A percentile compares a stretch with the other conserved stretches of the same genome.
phyloP scores from a whole-genome alignment of 92 coral and sea anemone species.

The Pocillopora meandrina region DNA sequence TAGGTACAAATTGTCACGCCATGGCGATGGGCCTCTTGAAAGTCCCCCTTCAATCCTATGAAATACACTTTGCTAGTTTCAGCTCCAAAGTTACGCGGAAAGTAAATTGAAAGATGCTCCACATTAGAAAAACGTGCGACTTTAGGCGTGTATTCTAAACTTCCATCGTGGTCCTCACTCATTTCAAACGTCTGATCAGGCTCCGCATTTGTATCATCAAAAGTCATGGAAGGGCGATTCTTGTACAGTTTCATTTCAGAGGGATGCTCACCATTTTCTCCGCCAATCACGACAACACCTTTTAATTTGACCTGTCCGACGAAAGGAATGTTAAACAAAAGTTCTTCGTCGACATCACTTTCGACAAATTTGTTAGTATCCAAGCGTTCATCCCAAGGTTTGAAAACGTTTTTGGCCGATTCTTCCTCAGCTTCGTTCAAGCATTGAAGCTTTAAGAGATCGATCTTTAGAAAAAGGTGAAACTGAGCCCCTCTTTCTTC shows the following conservation, averaged over 20 bases:
- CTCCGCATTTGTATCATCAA: constrained; percentile 86
- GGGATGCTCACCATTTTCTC: constrained; percentile 88
- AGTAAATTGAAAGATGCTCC: constrained; percentile 85
- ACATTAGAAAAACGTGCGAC: constrained; percentile 94
- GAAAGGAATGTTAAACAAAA: constrained; percentile 91
- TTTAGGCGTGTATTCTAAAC: constrained; percentile 88
- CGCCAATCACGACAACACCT: constrained; percentile 90
- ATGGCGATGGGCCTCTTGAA: constrained; percentile 87
- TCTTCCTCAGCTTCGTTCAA: constrained; percentile 97
- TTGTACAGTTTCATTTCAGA: constrained; percentile 91
- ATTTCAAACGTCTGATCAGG: constrained; percentile 92
- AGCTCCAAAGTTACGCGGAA: constrained; percentile 94
- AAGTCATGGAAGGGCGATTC: constrained; percentile 94
- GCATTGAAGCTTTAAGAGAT: constrained; percentile 84
- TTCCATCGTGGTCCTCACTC: constrained; percentile 87
- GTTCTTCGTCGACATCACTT: constrained; percentile 95
- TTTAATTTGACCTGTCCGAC: constrained; percentile 92
- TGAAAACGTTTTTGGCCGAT: constrained; percentile 87
- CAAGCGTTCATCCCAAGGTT: constrained; percentile 89
- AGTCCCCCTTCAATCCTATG: constrained; percentile 94
- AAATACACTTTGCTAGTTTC: constrained; percentile 90
- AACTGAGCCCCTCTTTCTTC: constrained; percentile 86
- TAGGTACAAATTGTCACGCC: constrained; percentile 95
- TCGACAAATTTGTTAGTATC: constrained; percentile 88
- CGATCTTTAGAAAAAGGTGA: constrained; percentile 84